A percentile compares a stretch with the other conserved stretches of the same genome.
Evolutionary conservation across 64 coral and sea anemone species (phyloP).

Genomic region (Porites lutea): DNA sequence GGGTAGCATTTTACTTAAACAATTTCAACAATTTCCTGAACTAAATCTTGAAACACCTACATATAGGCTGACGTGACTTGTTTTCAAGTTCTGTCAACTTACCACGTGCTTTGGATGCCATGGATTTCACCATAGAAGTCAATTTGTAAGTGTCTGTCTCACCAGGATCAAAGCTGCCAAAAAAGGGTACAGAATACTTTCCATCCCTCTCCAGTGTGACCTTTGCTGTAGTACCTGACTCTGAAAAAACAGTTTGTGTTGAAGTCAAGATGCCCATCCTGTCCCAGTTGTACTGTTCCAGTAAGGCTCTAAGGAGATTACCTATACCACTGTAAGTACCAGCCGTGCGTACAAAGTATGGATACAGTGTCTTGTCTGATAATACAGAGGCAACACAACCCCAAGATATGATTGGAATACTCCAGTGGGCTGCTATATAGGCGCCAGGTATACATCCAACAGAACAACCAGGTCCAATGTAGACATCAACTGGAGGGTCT

Average conservation of each 20-base stretch:
- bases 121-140: conserved; percentile 60
- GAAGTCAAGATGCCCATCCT: conserved; percentile 59
- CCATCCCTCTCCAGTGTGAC: conserved; percentile 31
- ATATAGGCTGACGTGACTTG: neutral
- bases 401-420: conserved; percentile 81
- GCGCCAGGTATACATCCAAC: conserved; percentile 67
- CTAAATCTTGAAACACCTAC: too few relatives aligned
- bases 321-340: conserved; percentile 52
- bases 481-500: conserved; percentile 64
- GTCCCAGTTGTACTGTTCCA: conserved; percentile 60
- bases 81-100: conserved; percentile 14
- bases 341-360: conserved; percentile 82
- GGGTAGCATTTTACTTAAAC: too few relatives aligned
- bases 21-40: too few relatives aligned
- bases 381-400: conserved; percentile 58
- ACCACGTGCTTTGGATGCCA: conserved; percentile 50
- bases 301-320: conserved; percentile 37
- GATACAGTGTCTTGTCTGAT: conserved; percentile 67
- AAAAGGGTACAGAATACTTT: conserved; percentile 55
- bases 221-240: conserved; percentile 51
- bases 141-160: conserved; percentile 19
- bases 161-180: conserved; percentile 66
- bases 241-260: conserved; percentile 62
- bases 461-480: conserved; percentile 89
- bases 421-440: conserved; percentile 76